These are phyloP conservation scores for Mystacides longicornis DNA, from an alignment of 2,888 invertebrate species.

Conservation along the genomic window DNA sequence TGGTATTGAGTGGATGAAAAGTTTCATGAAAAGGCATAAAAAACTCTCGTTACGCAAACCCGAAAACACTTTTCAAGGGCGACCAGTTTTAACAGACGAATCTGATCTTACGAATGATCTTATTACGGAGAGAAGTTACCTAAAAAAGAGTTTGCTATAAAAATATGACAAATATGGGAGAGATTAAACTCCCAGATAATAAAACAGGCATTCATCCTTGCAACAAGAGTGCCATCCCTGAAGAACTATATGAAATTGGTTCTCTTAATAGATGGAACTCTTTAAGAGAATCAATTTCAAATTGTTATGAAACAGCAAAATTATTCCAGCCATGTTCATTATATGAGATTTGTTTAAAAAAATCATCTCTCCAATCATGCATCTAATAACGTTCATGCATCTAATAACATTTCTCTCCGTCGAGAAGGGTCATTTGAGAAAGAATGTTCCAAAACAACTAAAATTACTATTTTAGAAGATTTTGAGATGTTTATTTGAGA, in stretches of 20 bases:
- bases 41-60: no score
- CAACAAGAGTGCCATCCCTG: not conserved
- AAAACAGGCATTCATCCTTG: not conserved
- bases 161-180: not conserved
- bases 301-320: no score
- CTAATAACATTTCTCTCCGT: no score
- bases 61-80: no score
- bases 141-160: not conserved
- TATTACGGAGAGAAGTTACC: not conserved
- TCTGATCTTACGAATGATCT: no score
- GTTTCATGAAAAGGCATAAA: no score
- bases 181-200: not conserved
- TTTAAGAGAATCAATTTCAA: no score
- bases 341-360: not conserved
- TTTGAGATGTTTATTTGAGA: not conserved
- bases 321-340: not conserved
- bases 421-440: no score
- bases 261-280: not conserved
- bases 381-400: not conserved
- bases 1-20: no score
- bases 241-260: not conserved
- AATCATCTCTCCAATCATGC: not conserved
- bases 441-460: no score
- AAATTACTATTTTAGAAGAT: conserved; percentile 1
- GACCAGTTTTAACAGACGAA: no score